Conservation (phyloP, 1,140 invertebrate species). For the Andricus grossulariae region DNA sequence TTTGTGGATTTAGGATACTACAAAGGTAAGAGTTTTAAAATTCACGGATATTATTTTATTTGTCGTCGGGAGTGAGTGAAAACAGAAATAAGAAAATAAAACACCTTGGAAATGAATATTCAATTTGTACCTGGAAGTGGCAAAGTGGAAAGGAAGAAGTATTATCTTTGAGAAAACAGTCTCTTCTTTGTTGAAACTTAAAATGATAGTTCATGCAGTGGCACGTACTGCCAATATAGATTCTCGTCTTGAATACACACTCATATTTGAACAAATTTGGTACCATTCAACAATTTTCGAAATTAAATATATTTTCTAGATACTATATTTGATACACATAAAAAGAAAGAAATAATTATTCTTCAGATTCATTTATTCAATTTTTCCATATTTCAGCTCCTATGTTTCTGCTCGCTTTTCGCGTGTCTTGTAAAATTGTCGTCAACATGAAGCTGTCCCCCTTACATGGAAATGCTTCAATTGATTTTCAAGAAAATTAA, state of each 20-base stretch:
- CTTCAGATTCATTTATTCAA: too few relatives aligned
- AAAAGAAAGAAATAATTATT: too few relatives aligned
- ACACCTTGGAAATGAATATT: not conserved
- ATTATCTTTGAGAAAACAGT: constrained; percentile 13
- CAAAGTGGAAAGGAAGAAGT: not conserved
- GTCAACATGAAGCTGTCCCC: too few relatives aligned
- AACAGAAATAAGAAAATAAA: constrained; percentile 1
- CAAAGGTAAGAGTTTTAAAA: not conserved
- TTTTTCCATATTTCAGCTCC: too few relatives aligned
- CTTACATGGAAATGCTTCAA: too few relatives aligned
- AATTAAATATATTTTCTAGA: too few relatives aligned
- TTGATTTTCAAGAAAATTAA: too few relatives aligned
- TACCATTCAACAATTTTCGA: too few relatives aligned
- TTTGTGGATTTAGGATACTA: too few relatives aligned
- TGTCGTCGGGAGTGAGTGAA: not conserved
- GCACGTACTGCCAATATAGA: constrained; percentile 8
- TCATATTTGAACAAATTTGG: not conserved
- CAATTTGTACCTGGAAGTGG: not conserved
- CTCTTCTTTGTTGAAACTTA: not conserved
- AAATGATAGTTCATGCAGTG: not conserved
- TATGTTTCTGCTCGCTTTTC: too few relatives aligned
- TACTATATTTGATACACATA: too few relatives aligned
- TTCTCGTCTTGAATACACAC: constrained; percentile 14
- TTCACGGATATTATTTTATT: not conserved
- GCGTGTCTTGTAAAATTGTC: too few relatives aligned